Conservation (phyloP, 2,797 vertebrate genomes). For the Spheniscus humboldti region DNA sequence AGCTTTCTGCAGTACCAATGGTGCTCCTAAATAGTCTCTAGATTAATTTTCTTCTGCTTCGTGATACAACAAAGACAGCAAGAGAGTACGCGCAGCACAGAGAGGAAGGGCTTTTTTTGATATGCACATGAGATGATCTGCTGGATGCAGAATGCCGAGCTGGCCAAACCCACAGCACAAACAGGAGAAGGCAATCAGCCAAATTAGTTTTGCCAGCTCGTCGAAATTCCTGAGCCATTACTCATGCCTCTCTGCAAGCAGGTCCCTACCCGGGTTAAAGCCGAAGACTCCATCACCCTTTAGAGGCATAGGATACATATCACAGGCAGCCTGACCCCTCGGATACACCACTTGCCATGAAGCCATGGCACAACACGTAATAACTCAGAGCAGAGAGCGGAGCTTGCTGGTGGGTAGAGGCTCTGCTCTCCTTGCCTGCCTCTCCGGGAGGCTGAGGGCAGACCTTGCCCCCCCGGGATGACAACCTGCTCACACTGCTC, state of each 20-base stretch:
- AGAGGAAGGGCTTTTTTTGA: background rate
- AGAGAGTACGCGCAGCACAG: background rate
- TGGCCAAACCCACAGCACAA: background rate
- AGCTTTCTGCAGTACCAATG: background rate
- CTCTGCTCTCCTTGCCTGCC: background rate
- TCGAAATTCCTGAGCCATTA: constrained; percentile 42
- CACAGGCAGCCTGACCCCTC: accelerated
- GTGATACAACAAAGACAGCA: background rate
- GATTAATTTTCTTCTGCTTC: background rate
- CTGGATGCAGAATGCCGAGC: background rate
- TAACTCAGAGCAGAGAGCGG: background rate
- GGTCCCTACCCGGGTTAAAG: background rate
- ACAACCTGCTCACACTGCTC: background rate
- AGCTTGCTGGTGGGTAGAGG: background rate
- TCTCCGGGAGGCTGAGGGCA: background rate
- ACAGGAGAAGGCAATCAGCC: background rate
- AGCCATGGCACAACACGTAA: accelerated
- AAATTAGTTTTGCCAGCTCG: constrained; percentile 38
- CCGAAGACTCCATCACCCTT: background rate
- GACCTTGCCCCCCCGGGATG: background rate
- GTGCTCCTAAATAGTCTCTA: background rate
- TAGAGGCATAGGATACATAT: background rate
- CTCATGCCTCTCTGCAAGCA: constrained; percentile 18
- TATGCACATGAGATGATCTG: background rate
- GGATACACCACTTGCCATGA: background rate